A percentile compares a stretch with the other conserved stretches of the same genome.
These are phyloP conservation scores for Silurus aristotelis DNA, from an alignment of 2,797 vertebrate species.

Conservation along the genomic window DNA sequence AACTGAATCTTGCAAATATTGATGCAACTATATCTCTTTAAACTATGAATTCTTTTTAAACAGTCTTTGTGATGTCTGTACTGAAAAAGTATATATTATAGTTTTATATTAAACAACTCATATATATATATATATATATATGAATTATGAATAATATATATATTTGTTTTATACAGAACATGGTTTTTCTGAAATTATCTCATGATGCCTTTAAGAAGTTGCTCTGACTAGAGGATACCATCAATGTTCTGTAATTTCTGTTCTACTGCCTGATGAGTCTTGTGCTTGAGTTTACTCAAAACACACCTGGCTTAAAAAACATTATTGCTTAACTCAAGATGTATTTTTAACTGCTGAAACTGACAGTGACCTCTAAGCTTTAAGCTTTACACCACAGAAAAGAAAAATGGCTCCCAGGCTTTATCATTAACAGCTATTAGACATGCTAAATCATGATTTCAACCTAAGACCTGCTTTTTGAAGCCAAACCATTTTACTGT, in stretches of 20 bases:
- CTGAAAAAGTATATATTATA: background rate
- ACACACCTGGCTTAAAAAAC: background rate
- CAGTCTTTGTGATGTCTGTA: background rate
- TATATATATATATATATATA: no score
- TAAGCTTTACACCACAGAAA: background rate
- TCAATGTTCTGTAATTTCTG: background rate
- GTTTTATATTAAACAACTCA: no score
- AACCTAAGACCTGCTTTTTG: conserved; percentile 33
- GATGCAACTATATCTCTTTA: background rate
- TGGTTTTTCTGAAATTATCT: no score
- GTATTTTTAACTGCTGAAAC: background rate
- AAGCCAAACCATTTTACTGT: background rate
- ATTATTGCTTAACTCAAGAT: background rate
- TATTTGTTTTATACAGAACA: no score
- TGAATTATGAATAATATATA: no score
- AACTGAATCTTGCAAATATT: background rate
- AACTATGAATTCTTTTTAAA: background rate
- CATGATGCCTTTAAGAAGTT: background rate
- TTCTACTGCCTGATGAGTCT: background rate
- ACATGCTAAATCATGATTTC: conserved; percentile 47
- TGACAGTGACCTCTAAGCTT: background rate
- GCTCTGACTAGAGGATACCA: background rate
- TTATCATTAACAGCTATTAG: conserved; percentile 34
- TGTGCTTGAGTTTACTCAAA: background rate
- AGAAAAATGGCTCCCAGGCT: conserved; percentile 10